These are phyloP conservation scores for Tachyglossus aculeatus DNA, from an alignment of 2,797 vertebrate species.

Conservation along the genomic window DNA sequence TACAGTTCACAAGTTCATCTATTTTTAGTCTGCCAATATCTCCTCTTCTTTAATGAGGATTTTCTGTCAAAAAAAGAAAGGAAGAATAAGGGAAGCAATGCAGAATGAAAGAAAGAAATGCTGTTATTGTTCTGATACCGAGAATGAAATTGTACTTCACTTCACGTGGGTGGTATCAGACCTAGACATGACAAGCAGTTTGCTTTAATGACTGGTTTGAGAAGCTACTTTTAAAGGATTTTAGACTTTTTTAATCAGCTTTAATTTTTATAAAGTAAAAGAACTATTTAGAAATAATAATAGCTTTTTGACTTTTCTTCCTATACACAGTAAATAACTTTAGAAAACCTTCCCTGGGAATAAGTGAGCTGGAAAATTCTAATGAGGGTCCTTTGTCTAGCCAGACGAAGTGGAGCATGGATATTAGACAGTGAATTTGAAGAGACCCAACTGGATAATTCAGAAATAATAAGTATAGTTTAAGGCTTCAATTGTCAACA, in stretches of 20 bases:
- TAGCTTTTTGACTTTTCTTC: background rate
- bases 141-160: background rate
- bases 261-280: background rate
- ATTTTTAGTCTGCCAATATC: conserved; percentile 59
- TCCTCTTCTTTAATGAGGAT: conserved; percentile 44
- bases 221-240: background rate
- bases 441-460: no score
- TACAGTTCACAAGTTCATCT: conserved; percentile 74
- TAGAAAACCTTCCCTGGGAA: background rate
- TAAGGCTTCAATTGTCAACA: no score
- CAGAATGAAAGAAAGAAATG: no score
- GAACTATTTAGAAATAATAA: background rate
- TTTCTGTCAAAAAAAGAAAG: background rate
- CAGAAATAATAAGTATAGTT: no score
- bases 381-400: no score
- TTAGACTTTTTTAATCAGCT: background rate
- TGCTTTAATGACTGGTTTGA: background rate
- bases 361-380: background rate
- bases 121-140: background rate
- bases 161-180: background rate
- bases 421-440: no score
- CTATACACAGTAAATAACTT: background rate
- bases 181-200: background rate
- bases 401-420: no score
- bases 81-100: background rate